These are phyloP conservation scores for Coreoperca whiteheadi DNA, from an alignment of 2,113 vertebrate genomes.

Conservation along the genomic window DNA sequence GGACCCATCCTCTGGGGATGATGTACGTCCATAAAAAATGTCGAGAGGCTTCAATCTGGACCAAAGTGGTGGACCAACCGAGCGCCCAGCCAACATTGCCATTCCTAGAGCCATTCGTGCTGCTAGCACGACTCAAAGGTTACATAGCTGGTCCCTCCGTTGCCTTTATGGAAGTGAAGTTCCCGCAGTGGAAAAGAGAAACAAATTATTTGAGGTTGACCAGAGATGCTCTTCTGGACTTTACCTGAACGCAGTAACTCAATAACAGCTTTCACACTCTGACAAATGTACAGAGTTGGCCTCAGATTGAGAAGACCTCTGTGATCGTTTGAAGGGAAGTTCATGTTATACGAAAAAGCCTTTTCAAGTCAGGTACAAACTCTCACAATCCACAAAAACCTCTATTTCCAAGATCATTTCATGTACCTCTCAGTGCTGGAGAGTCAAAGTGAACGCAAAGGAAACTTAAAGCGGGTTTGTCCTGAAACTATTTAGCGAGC, in stretches of 20 bases:
- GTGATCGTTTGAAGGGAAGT: not conserved
- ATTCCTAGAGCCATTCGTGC: not conserved
- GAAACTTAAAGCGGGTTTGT: not conserved
- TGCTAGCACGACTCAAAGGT: not conserved
- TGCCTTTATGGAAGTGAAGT: no score
- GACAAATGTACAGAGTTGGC: not conserved
- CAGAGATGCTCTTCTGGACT: not conserved
- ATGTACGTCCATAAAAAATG: not conserved
- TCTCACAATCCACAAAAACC: not conserved
- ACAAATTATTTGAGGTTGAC: not conserved
- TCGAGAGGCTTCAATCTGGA: not conserved
- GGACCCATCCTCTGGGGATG: no score
- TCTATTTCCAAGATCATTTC: not conserved
- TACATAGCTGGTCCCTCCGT: not conserved
- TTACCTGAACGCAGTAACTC: not conserved
- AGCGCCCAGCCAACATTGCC: not conserved
- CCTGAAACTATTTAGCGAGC: not conserved
- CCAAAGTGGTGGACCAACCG: not conserved
- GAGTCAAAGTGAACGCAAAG: not conserved
- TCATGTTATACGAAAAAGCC: not conserved
- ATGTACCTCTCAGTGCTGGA: not conserved
- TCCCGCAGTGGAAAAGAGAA: not conserved
- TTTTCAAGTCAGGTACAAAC: not conserved
- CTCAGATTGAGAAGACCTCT: not conserved
- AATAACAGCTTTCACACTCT: not conserved